Percentiles rank a stretch among this genome's conserved stretches.
Conservation (phyloP, 2,113 vertebrate genomes). For the Hipposideros armiger region DNA sequence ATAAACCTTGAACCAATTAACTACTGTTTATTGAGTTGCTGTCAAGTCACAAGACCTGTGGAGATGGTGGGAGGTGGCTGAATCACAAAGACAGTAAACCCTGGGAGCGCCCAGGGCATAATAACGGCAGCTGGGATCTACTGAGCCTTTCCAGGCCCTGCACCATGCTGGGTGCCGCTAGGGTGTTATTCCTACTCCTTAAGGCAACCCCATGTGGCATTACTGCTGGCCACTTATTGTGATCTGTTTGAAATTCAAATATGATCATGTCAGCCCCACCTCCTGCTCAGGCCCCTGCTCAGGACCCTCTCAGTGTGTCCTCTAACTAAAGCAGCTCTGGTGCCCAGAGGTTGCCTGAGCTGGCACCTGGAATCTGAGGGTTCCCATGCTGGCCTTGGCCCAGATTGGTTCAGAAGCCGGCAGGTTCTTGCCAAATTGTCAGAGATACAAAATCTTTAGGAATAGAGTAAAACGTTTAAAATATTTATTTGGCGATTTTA, state of each 20-base stretch:
- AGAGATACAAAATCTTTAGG: background rate
- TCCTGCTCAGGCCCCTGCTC: fast-evolving
- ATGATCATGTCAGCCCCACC: fast-evolving
- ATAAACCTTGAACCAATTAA: background rate
- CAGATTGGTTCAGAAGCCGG: background rate
- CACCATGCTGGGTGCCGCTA: background rate
- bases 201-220: background rate
- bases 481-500: background rate
- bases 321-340: background rate
- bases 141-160: background rate
- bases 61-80: background rate
- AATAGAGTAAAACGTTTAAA: background rate
- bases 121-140: fast-evolving
- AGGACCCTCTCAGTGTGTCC: background rate
- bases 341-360: too few species aligned
- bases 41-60: background rate
- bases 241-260: background rate
- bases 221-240: background rate
- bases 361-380: background rate
- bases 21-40: background rate
- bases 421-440: background rate
- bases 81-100: background rate
- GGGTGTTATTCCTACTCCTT: too few species aligned
- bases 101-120: fast-evolving
- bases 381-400: background rate